These are phyloP conservation scores for Sebastes hubbsi DNA, from an alignment of 2,797 vertebrate species.

Conservation along the genomic window DNA sequence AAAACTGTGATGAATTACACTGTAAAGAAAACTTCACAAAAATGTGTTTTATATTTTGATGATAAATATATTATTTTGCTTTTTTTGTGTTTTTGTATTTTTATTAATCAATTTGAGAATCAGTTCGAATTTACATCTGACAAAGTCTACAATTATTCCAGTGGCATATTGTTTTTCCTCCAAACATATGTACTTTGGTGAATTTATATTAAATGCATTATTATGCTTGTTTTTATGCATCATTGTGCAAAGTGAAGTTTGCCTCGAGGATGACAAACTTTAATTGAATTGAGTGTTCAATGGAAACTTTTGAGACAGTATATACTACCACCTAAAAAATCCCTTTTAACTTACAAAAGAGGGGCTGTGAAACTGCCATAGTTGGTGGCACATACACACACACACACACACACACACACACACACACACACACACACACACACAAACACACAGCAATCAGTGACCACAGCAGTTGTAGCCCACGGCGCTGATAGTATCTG, in stretches of 20 bases:
- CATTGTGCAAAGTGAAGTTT: background rate
- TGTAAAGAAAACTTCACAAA: no score
- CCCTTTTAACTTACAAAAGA: background rate
- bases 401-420: background rate
- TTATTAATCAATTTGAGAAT: background rate
- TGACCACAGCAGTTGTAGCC: constrained; percentile 19
- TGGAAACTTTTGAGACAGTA: no score
- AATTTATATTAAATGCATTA: background rate
- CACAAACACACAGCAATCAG: background rate
- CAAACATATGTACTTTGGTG: background rate
- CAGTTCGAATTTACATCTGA: background rate
- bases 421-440: background rate
- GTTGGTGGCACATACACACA: background rate
- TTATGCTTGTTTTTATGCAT: background rate
- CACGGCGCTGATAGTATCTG: constrained; percentile 11
- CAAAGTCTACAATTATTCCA: background rate
- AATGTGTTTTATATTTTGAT: no score
- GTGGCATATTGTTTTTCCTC: background rate
- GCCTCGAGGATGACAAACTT: background rate
- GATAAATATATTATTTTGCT: no score
- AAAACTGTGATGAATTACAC: no score
- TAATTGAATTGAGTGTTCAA: background rate
- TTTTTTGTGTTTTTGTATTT: no score
- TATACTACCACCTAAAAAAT: no score
- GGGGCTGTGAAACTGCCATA: background rate